Base-by-base conservation (phyloP, 2,113 vertebrate genomes). In the Lipophrys pholis region DNA sequence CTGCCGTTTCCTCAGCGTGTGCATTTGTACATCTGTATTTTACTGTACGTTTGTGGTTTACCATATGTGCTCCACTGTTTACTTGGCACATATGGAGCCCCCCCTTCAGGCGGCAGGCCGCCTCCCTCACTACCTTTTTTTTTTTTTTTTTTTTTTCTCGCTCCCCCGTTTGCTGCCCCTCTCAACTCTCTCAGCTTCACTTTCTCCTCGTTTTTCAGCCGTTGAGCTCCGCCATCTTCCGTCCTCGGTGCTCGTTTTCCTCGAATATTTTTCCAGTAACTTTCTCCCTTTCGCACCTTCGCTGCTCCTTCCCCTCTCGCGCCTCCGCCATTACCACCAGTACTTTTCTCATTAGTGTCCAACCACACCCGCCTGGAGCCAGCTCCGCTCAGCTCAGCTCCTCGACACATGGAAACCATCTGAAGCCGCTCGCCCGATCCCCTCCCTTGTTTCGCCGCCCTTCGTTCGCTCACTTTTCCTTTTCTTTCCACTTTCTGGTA, bases 321-420 rank as follows among this genome's bases (percentile, higher is more conserved):
- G 76, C 86, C 84, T 90, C 86, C 90, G 87, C 89, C 84, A 87
- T 93, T 90, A 92, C 87, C 84, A 74, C 66, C 80, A 83, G 86
- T 82, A 92, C 92, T 93, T 93, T 90, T 89, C 90, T 91, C 90
- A 94, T 94, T 94, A 91, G 83, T 82, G 82, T 89, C 75, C 79
- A 84, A 92, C 91, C 90, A 90, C 93, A 93, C 91, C 89, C 91
- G 90, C 90, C 92, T 86, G 78, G 78, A 86, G 86, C 86, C 87
- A 78, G 81, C 89, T 84, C 89, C 21, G 21, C 21, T n/a, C n/a
- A 78, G 73, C 77, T 77, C 76, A 1, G 81, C 87, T 90, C 78
- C 80, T 66, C 81, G 6, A 92, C 93, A 94, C 91, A 94, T 94
- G 94, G 93, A 92, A 89, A 88, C 92, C 89, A 94, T 94, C 91